phyloP scores from a whole-genome alignment of 2,113 vertebrate genomes.

The Pleuronectes platessa region DNA sequence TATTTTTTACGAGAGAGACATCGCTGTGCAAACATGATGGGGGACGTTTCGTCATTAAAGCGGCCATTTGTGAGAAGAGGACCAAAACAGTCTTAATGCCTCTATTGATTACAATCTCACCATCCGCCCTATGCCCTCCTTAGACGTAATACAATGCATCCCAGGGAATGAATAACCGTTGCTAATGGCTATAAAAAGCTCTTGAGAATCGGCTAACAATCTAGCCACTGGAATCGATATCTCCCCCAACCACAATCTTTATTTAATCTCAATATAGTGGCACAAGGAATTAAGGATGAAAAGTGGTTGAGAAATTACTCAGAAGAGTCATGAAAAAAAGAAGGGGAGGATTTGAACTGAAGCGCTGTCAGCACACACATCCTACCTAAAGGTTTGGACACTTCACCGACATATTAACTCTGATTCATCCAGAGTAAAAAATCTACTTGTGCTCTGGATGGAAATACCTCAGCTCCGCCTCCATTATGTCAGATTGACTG shows the following conservation, averaged over 20 bases:
- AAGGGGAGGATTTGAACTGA: not conserved
- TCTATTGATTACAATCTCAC: constrained; percentile 74
- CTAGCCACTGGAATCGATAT: constrained; percentile 75
- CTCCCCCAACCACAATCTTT: constrained; percentile 71
- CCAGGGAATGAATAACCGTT: constrained; percentile 75
- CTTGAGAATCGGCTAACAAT: constrained; percentile 64
- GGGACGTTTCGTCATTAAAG: constrained; percentile 19
- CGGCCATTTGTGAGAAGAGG: constrained; percentile 22
- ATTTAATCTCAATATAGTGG: constrained; percentile 75
- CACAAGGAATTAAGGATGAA: constrained; percentile 70
- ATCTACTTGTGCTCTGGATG: constrained; percentile 15
- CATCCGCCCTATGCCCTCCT: constrained; percentile 58
- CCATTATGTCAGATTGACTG: constrained; percentile 35
- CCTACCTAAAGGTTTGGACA: constrained; percentile 14
- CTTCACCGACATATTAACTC: not conserved
- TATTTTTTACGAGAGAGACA: not conserved
- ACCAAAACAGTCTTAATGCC: constrained; percentile 64
- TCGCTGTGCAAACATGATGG: constrained; percentile 28
- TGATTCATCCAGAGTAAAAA: no score
- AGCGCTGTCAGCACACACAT: not conserved
- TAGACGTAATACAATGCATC: constrained; percentile 79
- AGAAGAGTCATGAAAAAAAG: not conserved
- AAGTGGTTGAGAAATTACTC: constrained; percentile 54
- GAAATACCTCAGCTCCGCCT: constrained; percentile 32
- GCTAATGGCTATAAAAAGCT: constrained; percentile 81